Conservation (phyloP, 2,113 vertebrate genomes). For the Pyxicephalus adspersus region DNA sequence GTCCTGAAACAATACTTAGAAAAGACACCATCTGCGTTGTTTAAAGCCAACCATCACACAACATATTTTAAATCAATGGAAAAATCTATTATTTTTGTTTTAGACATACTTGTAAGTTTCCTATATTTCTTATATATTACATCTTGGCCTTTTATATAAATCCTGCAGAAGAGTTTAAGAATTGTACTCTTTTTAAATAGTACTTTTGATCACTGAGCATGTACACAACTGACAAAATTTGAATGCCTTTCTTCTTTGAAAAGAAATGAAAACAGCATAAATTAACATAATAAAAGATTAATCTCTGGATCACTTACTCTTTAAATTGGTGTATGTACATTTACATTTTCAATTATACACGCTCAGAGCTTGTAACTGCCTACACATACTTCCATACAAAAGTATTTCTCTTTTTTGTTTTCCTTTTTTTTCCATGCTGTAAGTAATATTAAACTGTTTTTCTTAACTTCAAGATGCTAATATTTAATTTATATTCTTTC, state of each 20-base stretch:
- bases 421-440: too few species aligned
- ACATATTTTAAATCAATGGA: too few species aligned
- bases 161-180: neutral
- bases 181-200: neutral
- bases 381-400: neutral
- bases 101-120: too few species aligned
- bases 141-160: neutral
- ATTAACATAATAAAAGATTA: conserved; percentile 35
- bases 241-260: conserved; percentile 15
- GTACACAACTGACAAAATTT: neutral
- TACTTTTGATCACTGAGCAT: neutral
- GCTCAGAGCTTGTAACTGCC: neutral
- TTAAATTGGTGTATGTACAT: conserved; percentile 44
- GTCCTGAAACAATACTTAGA: too few species aligned
- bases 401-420: neutral
- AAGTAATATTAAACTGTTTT: neutral
- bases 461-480: neutral
- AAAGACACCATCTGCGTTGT: too few species aligned
- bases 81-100: too few species aligned
- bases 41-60: too few species aligned
- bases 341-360: conserved; percentile 48
- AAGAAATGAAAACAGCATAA: conserved; percentile 7
- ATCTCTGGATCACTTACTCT: conserved; percentile 33
- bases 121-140: neutral
- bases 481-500: neutral